Percentiles rank a stretch among this genome's conserved stretches.
phyloP scores from a whole-genome alignment of 2,888 invertebrate genomes.

The Acheta domesticus region DNA sequence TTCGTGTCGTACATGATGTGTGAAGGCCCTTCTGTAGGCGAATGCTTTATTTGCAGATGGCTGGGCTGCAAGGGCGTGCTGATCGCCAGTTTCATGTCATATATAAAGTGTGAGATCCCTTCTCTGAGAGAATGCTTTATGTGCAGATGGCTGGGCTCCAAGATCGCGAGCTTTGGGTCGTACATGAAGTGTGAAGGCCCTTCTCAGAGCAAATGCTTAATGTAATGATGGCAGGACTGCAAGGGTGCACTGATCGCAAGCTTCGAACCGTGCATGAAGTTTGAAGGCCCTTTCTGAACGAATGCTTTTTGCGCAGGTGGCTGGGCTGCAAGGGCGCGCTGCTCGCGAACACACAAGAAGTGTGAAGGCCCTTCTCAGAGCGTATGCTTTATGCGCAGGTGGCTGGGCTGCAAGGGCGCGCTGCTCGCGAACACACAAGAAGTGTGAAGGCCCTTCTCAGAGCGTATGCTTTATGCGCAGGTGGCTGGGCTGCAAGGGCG shows the following conservation, averaged over 20 bases:
- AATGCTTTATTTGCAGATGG: conserved; percentile 56
- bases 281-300: too few species aligned
- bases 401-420: too few species aligned
- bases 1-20: conserved; percentile 75
- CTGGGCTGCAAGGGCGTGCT: conserved; percentile 90
- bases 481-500: conserved; percentile 88
- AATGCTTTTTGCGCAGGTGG: conserved; percentile 56
- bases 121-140: too few species aligned
- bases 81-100: conserved; percentile 75
- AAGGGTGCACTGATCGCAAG: conserved; percentile 85
- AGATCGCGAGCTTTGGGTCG: too few species aligned
- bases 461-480: conserved; percentile 48
- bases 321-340: conserved; percentile 90
- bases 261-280: conserved; percentile 75
- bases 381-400: too few species aligned
- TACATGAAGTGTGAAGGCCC: too few species aligned
- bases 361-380: too few species aligned
- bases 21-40: too few species aligned
- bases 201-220: not conserved
- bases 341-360: too few species aligned
- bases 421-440: conserved; percentile 48
- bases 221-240: conserved; percentile 75
- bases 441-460: too few species aligned
- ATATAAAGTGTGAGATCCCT: conserved; percentile 63
- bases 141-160: too few species aligned